Conservation (phyloP, 2,797 vertebrate species). For the Loriculus beryllinus region DNA sequence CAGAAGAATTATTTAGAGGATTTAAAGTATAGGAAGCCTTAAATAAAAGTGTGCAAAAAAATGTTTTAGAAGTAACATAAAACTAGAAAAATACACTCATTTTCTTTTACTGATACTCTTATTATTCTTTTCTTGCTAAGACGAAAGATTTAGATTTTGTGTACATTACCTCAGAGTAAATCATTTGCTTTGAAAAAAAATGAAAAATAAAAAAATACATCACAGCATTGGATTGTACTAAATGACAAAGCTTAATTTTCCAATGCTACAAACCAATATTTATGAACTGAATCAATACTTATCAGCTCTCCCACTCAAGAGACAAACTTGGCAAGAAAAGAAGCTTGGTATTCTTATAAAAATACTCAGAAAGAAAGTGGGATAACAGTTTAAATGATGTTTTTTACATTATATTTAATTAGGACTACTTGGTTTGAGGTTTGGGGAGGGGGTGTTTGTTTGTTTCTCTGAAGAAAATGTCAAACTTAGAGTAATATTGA, state of each 20-base stretch:
- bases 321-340: background rate
- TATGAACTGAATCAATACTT: conserved; percentile 18
- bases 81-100: background rate
- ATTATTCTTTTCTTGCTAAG: background rate
- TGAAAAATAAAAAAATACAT: background rate
- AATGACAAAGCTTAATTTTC: conserved; percentile 30
- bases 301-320: background rate
- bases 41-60: background rate
- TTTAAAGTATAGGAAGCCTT: background rate
- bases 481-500: background rate
- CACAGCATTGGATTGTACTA: background rate
- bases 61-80: background rate
- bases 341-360: background rate
- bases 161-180: background rate
- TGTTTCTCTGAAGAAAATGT: background rate
- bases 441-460: background rate
- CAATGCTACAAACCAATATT: background rate
- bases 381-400: background rate
- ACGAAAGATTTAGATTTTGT: background rate
- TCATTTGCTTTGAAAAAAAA: background rate
- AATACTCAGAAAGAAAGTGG: background rate
- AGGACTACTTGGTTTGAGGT: background rate
- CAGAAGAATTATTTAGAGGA: background rate
- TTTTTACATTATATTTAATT: background rate
- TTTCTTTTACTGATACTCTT: background rate